Evolutionary conservation across 2,113 vertebrate genomes (phyloP), one percentile per base, ranked within the genome.

Genomic region (Phylloscopus whistleri): DNA sequence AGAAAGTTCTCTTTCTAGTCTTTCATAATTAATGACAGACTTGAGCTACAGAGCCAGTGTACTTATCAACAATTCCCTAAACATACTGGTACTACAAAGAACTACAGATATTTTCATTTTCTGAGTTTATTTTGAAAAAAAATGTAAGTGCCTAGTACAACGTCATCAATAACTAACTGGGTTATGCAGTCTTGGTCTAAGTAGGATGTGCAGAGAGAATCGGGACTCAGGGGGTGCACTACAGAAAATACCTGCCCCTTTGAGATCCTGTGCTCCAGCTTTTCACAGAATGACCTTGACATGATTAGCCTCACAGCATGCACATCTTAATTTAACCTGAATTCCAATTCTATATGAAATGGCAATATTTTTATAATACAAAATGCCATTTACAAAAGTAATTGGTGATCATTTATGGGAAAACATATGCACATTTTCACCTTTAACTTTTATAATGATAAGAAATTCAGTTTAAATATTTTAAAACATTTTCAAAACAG

Each of bases 21-120:
- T 84, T 89, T 58, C 31, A 51, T 95, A 30, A 74, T 53, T 63
- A 77, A 91, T 55, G 80, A 78, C 64, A 74, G 26, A 53, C 28
- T 52, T 69, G 31, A 87, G 33, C 56, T 87, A 21, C 16, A 81
- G 59, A 59, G 55, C 26, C 20, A 62, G 26, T 16, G 24, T 31
- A n/a, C 35, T 73, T 8, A 1, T 22, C 27, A 85, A 13, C 20
- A 84, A 58, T 62, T 80, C 46, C 55, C 64, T 69, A 58, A 91
- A 43, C 6, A 23, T 33, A 53, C 12, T n/a, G 13, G 33, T 78
- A 10, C 14, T 63, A 5, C 21, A 39, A 84, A 84, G n/a, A 84
- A 27, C 33, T 68, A 39, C 23, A 35, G 30, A 12, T 86, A 21
- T 15, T 35, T 81, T 90, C 2, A 3, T 56, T 44, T 17, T 16